Conservation (phyloP, 2,888 invertebrate species). For the Apamea sordens region DNA sequence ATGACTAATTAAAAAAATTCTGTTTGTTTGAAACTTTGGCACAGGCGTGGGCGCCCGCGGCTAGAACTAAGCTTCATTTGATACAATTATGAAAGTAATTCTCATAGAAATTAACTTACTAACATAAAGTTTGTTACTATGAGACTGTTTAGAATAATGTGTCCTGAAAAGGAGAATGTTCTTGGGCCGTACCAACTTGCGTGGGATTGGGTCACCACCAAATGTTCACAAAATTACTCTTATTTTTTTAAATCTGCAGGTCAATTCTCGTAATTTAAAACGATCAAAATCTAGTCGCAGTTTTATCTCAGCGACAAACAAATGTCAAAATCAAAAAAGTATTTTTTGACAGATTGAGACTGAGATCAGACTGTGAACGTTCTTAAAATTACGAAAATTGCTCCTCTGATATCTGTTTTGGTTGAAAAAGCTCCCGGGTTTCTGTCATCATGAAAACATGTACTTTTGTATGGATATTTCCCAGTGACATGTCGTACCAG, state of each 20-base stretch:
- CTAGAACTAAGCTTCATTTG: conserved; percentile 2
- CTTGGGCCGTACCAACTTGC: neutral
- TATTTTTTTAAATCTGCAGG: neutral
- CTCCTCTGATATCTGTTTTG: neutral
- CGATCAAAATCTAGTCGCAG: no score
- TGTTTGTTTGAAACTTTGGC: conserved; percentile 31
- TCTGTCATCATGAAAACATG: neutral
- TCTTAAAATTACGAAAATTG: no score
- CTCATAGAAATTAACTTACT: neutral
- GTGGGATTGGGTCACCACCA: neutral
- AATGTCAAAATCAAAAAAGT: no score
- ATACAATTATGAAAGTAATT: neutral
- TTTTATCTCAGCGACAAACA: no score
- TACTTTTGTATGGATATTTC: neutral
- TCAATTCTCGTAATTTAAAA: no score
- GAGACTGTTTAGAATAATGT: neutral
- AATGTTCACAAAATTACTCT: neutral
- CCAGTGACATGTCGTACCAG: neutral
- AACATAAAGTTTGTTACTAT: neutral
- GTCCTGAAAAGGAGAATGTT: neutral
- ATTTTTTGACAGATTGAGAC: no score
- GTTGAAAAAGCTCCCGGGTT: neutral
- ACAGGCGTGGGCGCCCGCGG: neutral
- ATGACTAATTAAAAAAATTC: conserved; percentile 42
- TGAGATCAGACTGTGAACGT: no score